Base-by-base conservation (phyloP, 2,113 vertebrate species). In the Anser brachyrhynchus region DNA sequence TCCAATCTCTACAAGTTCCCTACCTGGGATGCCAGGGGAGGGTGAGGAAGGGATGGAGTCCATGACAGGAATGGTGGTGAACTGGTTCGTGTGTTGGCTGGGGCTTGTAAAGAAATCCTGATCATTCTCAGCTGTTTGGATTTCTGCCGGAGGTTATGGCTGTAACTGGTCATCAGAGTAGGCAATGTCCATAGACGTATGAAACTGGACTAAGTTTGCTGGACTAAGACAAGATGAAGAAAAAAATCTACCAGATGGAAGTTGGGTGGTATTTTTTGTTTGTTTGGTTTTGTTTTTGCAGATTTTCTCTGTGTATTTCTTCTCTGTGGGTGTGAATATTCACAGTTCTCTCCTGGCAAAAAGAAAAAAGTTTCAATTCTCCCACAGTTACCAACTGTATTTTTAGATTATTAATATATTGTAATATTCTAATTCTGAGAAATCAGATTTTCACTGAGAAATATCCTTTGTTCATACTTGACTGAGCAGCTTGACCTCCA, bases 401-500 rank as follows among this genome's bases (percentile, higher is more conserved):
- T 92, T 93, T 84, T 79, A 69, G 54, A 58, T 82, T 73, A 79
- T 79, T 82, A 85, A 79, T 49, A 82, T 92, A 54, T 23, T 76
- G 41, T 44, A 82, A 55, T 54, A 70, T 26, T 79, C 23, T 31
- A 54, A 21, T 21, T 91, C 81, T 92, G 58, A 87, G 37, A 91
- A 92, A 73, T 41, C 35, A 75, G 13, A 51, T 10, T n/a, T 62
- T 82, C 0, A 0, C 66, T 78, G 58, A 95, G 70, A 79, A 81
- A 74, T 70, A 61, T 55, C 52, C 46, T 89, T 54, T 89, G 43
- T 75, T 84, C 66, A n/a, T 43, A 57, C 43, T 13, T 87, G 74
- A 75, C 49, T 57, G 39, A 78, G 61, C 35, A 69, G 29, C 0
- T 0, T 39, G 29, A 35, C 35, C 35, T 94, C 62, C 26, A 61